Conservation (phyloP, 30 jellyfish, hydroid and myxozoan genomes). For the Morbakka virulenta region DNA sequence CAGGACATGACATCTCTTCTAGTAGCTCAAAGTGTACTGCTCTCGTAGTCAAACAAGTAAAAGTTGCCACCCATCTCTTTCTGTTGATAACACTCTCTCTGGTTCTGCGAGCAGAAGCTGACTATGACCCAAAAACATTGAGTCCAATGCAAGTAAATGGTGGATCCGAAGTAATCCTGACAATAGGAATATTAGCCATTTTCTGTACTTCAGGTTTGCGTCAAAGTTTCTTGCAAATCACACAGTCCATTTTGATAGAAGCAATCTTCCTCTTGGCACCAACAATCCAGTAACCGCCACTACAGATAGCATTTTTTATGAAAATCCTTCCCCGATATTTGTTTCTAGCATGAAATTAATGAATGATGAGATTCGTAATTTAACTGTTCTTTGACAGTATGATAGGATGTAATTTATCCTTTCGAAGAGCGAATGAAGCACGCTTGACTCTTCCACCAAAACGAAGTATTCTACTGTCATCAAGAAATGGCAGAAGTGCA, state of each 20-base stretch:
- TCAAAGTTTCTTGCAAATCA: constrained; percentile 29
- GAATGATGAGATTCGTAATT: constrained; percentile 19
- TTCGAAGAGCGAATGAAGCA: too few species aligned
- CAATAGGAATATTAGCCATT: constrained; percentile 63
- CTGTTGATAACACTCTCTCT: constrained; percentile 16
- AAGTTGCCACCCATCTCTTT: constrained; percentile 23
- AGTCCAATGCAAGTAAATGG: constrained; percentile 45
- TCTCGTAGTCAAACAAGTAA: constrained; percentile 27
- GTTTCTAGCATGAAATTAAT: constrained; percentile 3
- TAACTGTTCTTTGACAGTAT: constrained; percentile 24
- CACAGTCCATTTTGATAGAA: constrained; percentile 26
- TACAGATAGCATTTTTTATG: constrained; percentile 32
- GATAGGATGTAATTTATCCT: constrained; percentile 41
- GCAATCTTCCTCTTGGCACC: constrained; percentile 21
- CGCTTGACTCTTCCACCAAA: too few species aligned
- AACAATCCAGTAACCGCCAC: constrained; percentile 38
- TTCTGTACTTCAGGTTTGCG: constrained; percentile 21
- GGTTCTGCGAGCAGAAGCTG: background rate
- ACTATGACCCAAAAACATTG: constrained; percentile 39
- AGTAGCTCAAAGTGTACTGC: constrained; percentile 43
- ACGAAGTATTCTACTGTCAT: too few species aligned
- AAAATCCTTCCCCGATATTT: constrained; percentile 27
- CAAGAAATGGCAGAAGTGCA: too few species aligned
- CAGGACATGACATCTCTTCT: constrained; percentile 28
- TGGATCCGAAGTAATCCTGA: constrained; percentile 30